These are phyloP conservation scores for Pollenia amentaria DNA, from an alignment of 2,888 invertebrate species.

Conservation along the genomic window DNA sequence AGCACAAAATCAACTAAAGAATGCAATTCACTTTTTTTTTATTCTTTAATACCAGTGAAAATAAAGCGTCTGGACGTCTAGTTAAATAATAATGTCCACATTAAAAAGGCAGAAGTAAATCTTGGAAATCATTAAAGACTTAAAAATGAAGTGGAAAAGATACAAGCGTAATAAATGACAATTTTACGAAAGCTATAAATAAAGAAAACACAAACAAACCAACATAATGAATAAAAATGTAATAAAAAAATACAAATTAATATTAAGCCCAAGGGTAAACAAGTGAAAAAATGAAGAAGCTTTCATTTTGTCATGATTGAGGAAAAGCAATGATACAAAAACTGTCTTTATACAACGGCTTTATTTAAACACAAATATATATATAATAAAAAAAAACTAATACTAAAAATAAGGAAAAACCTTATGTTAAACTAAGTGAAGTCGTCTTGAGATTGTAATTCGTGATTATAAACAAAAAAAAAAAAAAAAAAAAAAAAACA, in stretches of 20 bases:
- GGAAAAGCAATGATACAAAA: constrained; percentile 12
- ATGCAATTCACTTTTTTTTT: constrained; percentile 40
- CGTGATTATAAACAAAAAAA: constrained; percentile 41
- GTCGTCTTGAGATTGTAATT: constrained; percentile 54
- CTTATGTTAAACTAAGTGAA: constrained; percentile 18
- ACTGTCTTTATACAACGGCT: constrained; percentile 4
- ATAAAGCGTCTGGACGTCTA: constrained; percentile 68
- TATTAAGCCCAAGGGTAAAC: constrained; percentile 54
- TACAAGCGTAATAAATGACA: constrained; percentile 50
- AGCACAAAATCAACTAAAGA: constrained; percentile 14
- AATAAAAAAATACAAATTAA: constrained; percentile 8
- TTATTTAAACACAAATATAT: neutral
- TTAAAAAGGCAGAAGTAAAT: constrained; percentile 61
- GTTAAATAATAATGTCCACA: constrained; percentile 66
- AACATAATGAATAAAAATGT: constrained; percentile 4
- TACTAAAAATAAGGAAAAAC: constrained; percentile 18
- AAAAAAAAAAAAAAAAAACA: constrained; percentile 7
- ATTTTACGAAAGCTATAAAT: constrained; percentile 40
- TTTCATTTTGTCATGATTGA: constrained; percentile 21
- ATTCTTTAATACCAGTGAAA: constrained; percentile 31
- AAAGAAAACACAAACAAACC: constrained; percentile 5
- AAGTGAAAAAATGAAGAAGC: constrained; percentile 57
- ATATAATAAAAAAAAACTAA: neutral
- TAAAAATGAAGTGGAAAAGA: constrained; percentile 42
- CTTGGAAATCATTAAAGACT: constrained; percentile 61